Conservation (phyloP, 1,140 invertebrate genomes). For the Ridgeia piscesae region DNA sequence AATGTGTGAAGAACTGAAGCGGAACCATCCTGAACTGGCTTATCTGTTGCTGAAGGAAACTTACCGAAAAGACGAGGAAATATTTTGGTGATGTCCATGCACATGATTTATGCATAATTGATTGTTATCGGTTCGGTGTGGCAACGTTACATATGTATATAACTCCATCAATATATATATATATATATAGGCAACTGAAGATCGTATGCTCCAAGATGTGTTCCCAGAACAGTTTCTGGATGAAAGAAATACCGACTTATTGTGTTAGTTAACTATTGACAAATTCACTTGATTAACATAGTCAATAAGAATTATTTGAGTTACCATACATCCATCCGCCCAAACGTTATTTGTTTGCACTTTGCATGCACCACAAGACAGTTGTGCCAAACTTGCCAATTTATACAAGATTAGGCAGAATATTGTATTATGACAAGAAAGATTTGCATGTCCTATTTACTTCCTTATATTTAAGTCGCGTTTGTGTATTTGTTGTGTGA, state of each 20-base stretch:
- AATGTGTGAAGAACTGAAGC: slow-evolving; percentile 21
- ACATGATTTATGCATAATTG: neutral
- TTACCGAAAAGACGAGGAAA: slow-evolving; percentile 25
- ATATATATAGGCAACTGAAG: too few relatives aligned
- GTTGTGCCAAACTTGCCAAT: neutral
- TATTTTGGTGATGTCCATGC: slow-evolving; percentile 10
- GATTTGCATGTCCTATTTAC: neutral
- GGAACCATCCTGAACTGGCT: slow-evolving; percentile 21
- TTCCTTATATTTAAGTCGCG: neutral
- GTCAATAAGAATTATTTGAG: neutral
- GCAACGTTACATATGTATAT: too few relatives aligned
- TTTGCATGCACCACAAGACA: neutral
- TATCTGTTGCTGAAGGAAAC: slow-evolving; percentile 22
- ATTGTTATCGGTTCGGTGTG: too few relatives aligned
- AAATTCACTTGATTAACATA: neutral
- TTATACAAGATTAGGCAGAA: neutral
- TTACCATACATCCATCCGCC: neutral
- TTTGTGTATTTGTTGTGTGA: neutral
- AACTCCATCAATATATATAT: too few relatives aligned
- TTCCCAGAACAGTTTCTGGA: too few relatives aligned
- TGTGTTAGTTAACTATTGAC: neutral
- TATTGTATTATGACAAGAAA: neutral
- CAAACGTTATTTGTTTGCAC: neutral
- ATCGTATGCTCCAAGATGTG: neutral
- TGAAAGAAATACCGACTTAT: too few relatives aligned